Base-by-base conservation (phyloP, 2,888 invertebrate species). In the Orthosia gracilis region DNA sequence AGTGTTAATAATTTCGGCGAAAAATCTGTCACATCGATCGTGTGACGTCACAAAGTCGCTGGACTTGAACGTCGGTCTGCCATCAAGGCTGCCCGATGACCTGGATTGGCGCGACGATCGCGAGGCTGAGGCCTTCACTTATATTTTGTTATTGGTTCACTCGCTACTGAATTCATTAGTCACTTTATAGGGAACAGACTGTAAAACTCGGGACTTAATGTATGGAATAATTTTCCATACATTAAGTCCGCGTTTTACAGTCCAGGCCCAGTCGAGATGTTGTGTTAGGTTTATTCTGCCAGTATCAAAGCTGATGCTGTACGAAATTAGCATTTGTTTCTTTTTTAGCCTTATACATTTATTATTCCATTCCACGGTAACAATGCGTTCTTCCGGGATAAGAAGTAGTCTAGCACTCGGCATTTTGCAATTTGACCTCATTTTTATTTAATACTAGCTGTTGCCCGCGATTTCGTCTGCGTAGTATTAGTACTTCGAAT, bases 61-160 rank as follows among this genome's bases (percentile, higher is more conserved):
- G 76, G 81, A 81, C 75, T 83, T 76, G 79, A 87, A 79, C 83
- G 84, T 61, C 84, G 84, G 76, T 82, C 69, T 61, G 71, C 66
- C 66, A 47, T 61, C 86, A 87, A 87, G 86, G 86, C 75, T 78
- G 76, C 76, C 26, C 65, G 55, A 64, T 73, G 87, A 86, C 84
- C 84, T 63, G 77, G 77, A 62, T 79, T 75, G 77, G 79, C 78
- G 76, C 76, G 58, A 11, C 69, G 57, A 61, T 68, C 73, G 73
- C 73, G 79, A 76, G 74, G 69, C 52, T 82, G 70, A 65, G 78
- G 75, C 78, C 72, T 69, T 69, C 63, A 62, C 55, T 75, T 67
- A 69, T 70, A 70, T 76, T 76, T 78, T 73, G 64, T 72, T 67
- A 76, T 65, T 71, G 55, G 61, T 75, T 73, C 62, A 65, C 21